phyloP scores from a whole-genome alignment of 1,140 invertebrate genomes.

The Drosophila ironensis region DNA sequence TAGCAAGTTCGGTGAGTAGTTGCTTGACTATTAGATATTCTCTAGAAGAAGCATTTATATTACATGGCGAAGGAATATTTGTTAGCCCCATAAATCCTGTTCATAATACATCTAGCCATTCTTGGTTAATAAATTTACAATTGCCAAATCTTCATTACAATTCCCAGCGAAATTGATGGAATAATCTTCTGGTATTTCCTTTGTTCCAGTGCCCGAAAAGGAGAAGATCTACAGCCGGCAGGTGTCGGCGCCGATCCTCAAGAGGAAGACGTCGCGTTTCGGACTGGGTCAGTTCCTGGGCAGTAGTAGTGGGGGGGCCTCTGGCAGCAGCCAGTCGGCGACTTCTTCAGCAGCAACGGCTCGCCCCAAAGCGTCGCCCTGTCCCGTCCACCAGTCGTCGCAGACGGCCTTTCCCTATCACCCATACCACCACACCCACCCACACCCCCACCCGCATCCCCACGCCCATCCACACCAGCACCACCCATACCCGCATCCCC shows the following conservation, averaged over 20 bases:
- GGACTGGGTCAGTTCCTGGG: slow-evolving; percentile 92
- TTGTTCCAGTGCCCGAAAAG: slow-evolving; percentile 85
- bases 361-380: slow-evolving; percentile 55
- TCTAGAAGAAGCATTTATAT: no score
- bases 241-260: slow-evolving; percentile 93
- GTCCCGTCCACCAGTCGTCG: slow-evolving; percentile 71
- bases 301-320: slow-evolving; percentile 69
- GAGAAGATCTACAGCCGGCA: slow-evolving; percentile 95
- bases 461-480: slow-evolving; percentile 40
- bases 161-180: no score
- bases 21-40: no score
- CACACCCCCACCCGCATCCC: slow-evolving; percentile 17
- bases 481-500: slow-evolving; percentile 31
- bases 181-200: not conserved
- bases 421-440: slow-evolving; percentile 27
- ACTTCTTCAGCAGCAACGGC: slow-evolving; percentile 73
- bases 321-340: slow-evolving; percentile 64
- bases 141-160: no score
- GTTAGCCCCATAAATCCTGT: no score
- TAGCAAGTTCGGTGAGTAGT: slow-evolving; percentile 86
- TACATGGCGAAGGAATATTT: no score
- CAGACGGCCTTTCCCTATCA: slow-evolving; percentile 63
- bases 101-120: no score
- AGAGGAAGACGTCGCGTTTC: slow-evolving; percentile 95
- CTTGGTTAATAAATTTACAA: no score